phyloP scores from a whole-genome alignment of 2,797 vertebrate species.

The Borostomias antarcticus region DNA sequence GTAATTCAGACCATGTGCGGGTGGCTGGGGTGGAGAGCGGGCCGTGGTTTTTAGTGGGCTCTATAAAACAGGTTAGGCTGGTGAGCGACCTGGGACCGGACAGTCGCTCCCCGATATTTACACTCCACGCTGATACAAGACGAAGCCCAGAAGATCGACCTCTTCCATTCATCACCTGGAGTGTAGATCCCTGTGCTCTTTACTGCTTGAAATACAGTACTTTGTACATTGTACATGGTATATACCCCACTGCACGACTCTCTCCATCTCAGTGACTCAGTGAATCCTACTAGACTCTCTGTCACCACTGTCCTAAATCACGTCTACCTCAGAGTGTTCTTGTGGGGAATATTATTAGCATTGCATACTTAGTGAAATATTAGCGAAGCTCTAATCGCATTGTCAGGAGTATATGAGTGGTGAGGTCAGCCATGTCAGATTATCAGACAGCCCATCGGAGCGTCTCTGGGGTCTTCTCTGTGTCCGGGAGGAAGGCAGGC shows the following conservation, averaged over 20 bases:
- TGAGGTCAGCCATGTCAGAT: constrained; percentile 53
- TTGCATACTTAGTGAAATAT: constrained; percentile 59
- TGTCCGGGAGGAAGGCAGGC: too few relatives aligned
- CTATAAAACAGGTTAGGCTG: constrained; percentile 41
- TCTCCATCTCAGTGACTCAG: too few relatives aligned
- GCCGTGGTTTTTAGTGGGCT: constrained; percentile 36
- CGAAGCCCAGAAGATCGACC: background rate
- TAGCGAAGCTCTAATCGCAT: constrained; percentile 60
- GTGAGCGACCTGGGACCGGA: background rate
- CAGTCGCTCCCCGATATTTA: constrained; percentile 20
- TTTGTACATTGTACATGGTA: background rate
- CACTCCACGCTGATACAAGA: constrained; percentile 1
- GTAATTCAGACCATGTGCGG: constrained; percentile 76
- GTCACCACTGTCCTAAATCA: constrained; percentile 48
- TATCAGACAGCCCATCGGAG: constrained; percentile 36
- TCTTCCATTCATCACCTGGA: background rate
- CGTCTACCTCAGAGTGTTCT: constrained; percentile 48
- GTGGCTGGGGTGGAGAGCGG: constrained; percentile 30
- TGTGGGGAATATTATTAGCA: constrained; percentile 26
- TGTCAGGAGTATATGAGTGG: constrained; percentile 50
- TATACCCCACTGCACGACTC: too few relatives aligned
- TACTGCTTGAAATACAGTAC: background rate
- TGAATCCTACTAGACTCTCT: constrained; percentile 56
- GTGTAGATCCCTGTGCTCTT: background rate
- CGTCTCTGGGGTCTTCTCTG: constrained; percentile 15